Conservation (phyloP, 2,797 vertebrate species). For the Muscicapa striata region DNA sequence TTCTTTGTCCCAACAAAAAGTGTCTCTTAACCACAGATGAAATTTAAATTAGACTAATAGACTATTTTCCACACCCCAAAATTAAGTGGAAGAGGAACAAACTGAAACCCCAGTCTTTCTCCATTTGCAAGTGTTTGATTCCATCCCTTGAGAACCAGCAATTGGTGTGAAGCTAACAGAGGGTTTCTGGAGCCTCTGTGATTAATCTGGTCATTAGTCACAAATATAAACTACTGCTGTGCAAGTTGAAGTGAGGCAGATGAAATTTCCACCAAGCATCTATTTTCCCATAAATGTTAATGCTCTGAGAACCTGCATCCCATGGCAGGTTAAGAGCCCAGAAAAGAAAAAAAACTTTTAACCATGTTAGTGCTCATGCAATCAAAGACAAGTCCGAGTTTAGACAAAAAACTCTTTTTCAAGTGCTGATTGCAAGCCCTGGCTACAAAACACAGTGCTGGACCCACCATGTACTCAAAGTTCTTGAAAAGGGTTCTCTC, state of each 20-base stretch:
- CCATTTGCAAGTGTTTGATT: not conserved
- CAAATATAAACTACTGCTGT: not conserved
- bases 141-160: not conserved
- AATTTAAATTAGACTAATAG: not conserved
- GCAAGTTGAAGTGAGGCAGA: not conserved
- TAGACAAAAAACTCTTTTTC: not conserved
- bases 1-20: not conserved
- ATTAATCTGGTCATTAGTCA: not conserved
- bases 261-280: not conserved
- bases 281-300: not conserved
- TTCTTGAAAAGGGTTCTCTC: conserved; percentile 65
- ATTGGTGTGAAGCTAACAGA: not conserved
- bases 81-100: not conserved
- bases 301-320: not conserved
- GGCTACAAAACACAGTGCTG: not conserved
- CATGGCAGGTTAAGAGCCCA: not conserved
- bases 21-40: not conserved
- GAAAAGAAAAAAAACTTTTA: not conserved
- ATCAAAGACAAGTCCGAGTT: not conserved
- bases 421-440: not conserved
- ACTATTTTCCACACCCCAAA: not conserved
- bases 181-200: not conserved
- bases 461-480: conserved; percentile 1
- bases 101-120: not conserved
- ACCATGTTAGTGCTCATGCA: not conserved